Evolutionary conservation across 2,113 vertebrate species (phyloP).

Genomic region (Hippocampus guttulatus): DNA sequence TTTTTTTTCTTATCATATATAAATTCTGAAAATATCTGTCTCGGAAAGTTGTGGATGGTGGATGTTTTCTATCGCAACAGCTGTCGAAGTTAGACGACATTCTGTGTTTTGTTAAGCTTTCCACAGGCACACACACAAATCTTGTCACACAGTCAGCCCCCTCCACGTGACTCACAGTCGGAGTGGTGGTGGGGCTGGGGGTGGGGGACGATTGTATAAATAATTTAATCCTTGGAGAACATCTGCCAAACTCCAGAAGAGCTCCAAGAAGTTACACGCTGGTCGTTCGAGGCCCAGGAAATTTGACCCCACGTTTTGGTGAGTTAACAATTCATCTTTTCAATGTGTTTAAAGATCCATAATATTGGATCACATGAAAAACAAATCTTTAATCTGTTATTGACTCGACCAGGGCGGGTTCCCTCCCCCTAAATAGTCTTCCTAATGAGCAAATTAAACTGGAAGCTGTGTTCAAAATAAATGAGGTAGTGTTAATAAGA

Average conservation of each 20-base stretch:
- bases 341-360: neutral
- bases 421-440: neutral
- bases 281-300: slow-evolving; percentile 11
- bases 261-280: slow-evolving; percentile 1
- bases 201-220: slow-evolving; percentile 53
- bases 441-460: neutral
- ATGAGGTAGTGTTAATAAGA: too few species aligned
- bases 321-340: slow-evolving; percentile 23
- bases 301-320: slow-evolving; percentile 32
- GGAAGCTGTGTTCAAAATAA: neutral
- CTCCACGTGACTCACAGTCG: slow-evolving; percentile 40
- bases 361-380: neutral
- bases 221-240: slow-evolving; percentile 8
- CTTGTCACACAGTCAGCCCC: slow-evolving; percentile 28
- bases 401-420: neutral
- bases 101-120: slow-evolving; percentile 4
- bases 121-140: slow-evolving; percentile 2
- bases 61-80: neutral
- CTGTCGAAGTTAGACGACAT: neutral
- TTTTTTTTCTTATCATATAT: neutral
- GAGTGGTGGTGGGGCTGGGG: neutral
- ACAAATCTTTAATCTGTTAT: slow-evolving; percentile 1
- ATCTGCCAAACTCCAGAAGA: slow-evolving; percentile 34
- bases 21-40: neutral
- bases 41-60: neutral